phyloP scores from a whole-genome alignment of 2,113 vertebrate species.

The Corythornis cristatus region DNA sequence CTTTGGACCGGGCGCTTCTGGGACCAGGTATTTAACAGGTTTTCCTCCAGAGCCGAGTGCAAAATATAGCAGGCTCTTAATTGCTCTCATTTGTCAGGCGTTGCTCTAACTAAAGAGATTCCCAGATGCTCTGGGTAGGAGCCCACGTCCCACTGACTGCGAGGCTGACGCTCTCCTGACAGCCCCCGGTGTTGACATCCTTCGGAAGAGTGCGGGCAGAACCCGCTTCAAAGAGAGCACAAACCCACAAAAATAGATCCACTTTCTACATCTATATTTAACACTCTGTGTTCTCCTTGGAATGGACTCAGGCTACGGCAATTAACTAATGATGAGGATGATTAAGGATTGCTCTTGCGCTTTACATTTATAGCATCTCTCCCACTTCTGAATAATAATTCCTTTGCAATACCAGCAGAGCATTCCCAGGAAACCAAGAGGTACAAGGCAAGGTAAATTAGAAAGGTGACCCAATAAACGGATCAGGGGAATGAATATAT shows the following conservation, averaged over 20 bases:
- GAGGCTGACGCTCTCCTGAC: neutral
- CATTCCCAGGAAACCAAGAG: neutral
- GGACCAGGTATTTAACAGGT: neutral
- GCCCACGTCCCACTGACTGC: neutral
- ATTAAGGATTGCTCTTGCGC: constrained; percentile 43
- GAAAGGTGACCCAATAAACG: neutral
- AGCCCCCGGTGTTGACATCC: neutral
- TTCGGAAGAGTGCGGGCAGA: neutral
- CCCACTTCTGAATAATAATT: constrained; percentile 36
- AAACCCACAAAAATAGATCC: constrained; percentile 16
- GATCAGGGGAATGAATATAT: neutral
- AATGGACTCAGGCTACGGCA: constrained; percentile 10
- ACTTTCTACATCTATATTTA: constrained; percentile 35
- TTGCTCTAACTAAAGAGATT: neutral
- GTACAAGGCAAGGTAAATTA: neutral
- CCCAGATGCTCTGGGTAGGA: neutral
- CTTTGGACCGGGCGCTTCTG: rapidly evolving
- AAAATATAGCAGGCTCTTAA: neutral
- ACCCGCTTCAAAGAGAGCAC: neutral
- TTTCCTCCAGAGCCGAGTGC: neutral
- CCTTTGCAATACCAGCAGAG: neutral
- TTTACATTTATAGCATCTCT: constrained; percentile 13
- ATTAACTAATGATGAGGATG: constrained; percentile 51
- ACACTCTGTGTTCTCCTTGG: constrained; percentile 29
- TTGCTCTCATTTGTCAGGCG: neutral